Base-by-base conservation (phyloP, 1,140 invertebrate genomes). In the Solenopsis invicta region DNA sequence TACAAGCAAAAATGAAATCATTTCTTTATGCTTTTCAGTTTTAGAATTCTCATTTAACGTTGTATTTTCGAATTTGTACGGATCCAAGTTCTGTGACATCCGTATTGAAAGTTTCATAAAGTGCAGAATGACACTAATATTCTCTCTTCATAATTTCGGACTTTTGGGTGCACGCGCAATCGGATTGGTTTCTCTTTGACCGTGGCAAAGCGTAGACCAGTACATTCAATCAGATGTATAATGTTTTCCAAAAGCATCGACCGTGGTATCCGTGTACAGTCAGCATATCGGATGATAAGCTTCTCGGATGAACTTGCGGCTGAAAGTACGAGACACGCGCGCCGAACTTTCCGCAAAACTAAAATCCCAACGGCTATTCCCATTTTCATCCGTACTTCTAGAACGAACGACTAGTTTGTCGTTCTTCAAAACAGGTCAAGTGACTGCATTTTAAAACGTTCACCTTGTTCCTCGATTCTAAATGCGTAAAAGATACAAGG, bases 141-240 rank as follows among this genome's bases (percentile, higher is more conserved):
- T 1, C 29, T 29, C 29, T 29, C 29, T 61, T 76, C 0, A 21
- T 59, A 59, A 76, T 34, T 50, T 78, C 24, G 18, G 41, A 64
- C 24, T 48, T 48, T 48, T 9, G 10, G 16, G 8, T 18, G 8
- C 1, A 41, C 29, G 4, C 13, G 29, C 34, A 29, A 13, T 52
- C 3, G 21, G 52, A 41, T 56, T 54, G 62, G 37, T 54, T 81
- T 71, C 37, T 48, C 78, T 81, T 81, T 81, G 62, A 69, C 3
- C 64, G 1, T 16, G 6, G 45, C 24, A 77, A 62, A 77, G 41
- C 59, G 24, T 56, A 41, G 37, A 18, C 21, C 16, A 18, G 24
- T 64, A 59, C 24, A 64, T 78, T 59, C 24, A 67, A 80, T 80
- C 76, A 45, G 29, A 80, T 45, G 61, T 80, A n/a, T 77, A 77